Evolutionary conservation across 2,797 vertebrate species (phyloP), one percentile per base, ranked within the genome.

Genomic region (Aselliscus stoliczkanus): DNA sequence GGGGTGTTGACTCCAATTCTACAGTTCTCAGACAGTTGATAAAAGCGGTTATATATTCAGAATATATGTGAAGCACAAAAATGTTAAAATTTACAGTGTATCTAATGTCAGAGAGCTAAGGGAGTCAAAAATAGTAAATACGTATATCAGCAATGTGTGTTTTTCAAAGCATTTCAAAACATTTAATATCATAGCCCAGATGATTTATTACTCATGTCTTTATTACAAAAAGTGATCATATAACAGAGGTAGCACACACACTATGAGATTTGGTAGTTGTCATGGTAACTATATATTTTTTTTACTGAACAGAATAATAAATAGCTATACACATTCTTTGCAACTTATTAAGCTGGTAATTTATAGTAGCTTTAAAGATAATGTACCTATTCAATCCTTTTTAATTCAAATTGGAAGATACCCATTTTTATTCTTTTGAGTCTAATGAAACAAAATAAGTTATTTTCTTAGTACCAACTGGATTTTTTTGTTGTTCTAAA

Each of bases 211-310:
- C 50, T 96, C 72, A 84, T 90, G 88, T 88, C 86, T 97, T 80
- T 96, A 75, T 90, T 76, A 64, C 73, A 90, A 95, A 87, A 90
- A 96, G 73, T 97, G 94, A 90, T 89, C 77, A 14, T 90, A 88
- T 97, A 52, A 96, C 92, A 88, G 91, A 97, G 94, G 96, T 42
- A 96, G n/a, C 70, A 94, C 1, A 34, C 42, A 95, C 95, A 97
- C 42, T 76, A 94, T 93, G 64, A 93, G 82, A 98, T 96, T 97
- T 97, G 79, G 75, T 95, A 67, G 98, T 98, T 98, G 93, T 97
- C 97, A 98, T 98, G 91, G 97, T 93, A 97, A 98, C 97, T 94
- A 79, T 93, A 84, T 79, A 21, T 89, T 81, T 97, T 97, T 88
- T 97, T 88, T 92, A 94, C 96, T 96, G 91, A 97, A 95, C 52